Base-by-base conservation (phyloP, 2,113 vertebrate species). In the Mustelus asterias region DNA sequence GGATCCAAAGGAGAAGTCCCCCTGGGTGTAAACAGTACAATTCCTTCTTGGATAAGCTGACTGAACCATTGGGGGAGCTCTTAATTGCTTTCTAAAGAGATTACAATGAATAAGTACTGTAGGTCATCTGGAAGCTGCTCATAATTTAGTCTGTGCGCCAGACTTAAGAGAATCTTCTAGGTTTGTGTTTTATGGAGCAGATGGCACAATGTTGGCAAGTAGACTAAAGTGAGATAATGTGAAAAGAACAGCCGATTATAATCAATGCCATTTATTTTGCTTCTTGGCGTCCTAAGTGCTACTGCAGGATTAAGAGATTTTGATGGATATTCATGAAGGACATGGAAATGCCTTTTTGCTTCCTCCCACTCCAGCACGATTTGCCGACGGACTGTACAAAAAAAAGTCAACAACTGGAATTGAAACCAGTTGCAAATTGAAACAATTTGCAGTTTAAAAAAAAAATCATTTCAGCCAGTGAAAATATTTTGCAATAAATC, bases 181-280 rank as follows among this genome's bases (percentile, higher is more conserved):
- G 97, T 98, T 98, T 97, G 97, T 97, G 98, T 98, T 98, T 98
- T 97, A 97, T 96, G 96, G 97, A 98, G 96, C 98, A 98, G 98
- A 98, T 98, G 98, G 98, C 96, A 96, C 96, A 96, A 96, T 96
- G 96, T 95, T 96, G 94, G 96, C 33, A 60, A 48, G 80, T 37
- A 89, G 76, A 95, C 96, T 89, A 95, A 69, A 95, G 72, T 54
- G 67, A 24, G 86, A 80, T 88, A 76, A 69, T 95, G 96, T 97
- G 96, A 97, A 98, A 97, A 97, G 97, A 98, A 98, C 97, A 97
- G 97, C 97, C 97, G 97, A 97, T 98, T 97, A 98, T 98, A 98
- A 98, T 98, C 98, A 98, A 97, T 97, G 97, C 98, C 98, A 98
- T 98, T 98, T 98, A 98, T 98, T 98, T 98, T 97, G 97, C 97